Percentiles rank a stretch among this genome's conserved stretches.
Conservation (phyloP, 2,113 vertebrate species). For the Ornithorhynchus anatinus region DNA sequence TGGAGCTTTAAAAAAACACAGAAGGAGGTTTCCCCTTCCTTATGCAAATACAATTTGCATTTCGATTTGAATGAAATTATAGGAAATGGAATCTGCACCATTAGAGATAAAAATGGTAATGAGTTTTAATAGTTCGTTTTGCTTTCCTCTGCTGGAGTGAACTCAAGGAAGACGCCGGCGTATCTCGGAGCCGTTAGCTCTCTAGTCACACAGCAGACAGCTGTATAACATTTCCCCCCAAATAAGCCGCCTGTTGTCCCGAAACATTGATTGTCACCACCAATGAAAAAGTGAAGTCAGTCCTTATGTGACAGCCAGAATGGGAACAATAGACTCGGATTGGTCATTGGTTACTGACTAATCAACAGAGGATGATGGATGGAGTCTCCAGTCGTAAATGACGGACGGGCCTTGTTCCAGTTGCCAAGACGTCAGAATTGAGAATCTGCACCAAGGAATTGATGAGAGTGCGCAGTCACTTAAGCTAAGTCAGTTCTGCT, state of each 20-base stretch:
- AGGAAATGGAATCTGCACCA: slow-evolving; percentile 32
- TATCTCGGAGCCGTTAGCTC: background rate
- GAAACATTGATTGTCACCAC: rapidly evolving
- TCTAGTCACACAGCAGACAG: slow-evolving; percentile 18
- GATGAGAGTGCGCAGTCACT: too few species aligned
- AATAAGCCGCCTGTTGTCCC: background rate
- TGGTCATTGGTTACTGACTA: slow-evolving; percentile 23
- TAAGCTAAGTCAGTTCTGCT: too few species aligned
- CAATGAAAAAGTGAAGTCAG: rapidly evolving
- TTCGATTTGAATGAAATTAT: slow-evolving; percentile 27
- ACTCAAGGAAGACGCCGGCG: background rate
- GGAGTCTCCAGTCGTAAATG: too few species aligned
- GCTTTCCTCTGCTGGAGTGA: slow-evolving; percentile 17
- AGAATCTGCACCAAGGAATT: too few species aligned
- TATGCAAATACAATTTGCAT: slow-evolving; percentile 18
- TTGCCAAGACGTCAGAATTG: too few species aligned
- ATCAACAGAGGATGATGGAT: too few species aligned
- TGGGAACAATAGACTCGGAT: background rate
- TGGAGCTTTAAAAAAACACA: slow-evolving; percentile 23
- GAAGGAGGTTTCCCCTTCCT: background rate
- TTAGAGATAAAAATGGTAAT: slow-evolving; percentile 60
- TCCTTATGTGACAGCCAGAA: rapidly evolving
- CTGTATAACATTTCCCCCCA: background rate
- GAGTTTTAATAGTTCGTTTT: slow-evolving; percentile 52
- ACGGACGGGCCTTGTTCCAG: too few species aligned